A percentile compares a stretch with the other conserved stretches of the same genome.
These are phyloP conservation scores for Stomorhina lunata DNA, from an alignment of 2,888 invertebrate species.

Conservation along the genomic window DNA sequence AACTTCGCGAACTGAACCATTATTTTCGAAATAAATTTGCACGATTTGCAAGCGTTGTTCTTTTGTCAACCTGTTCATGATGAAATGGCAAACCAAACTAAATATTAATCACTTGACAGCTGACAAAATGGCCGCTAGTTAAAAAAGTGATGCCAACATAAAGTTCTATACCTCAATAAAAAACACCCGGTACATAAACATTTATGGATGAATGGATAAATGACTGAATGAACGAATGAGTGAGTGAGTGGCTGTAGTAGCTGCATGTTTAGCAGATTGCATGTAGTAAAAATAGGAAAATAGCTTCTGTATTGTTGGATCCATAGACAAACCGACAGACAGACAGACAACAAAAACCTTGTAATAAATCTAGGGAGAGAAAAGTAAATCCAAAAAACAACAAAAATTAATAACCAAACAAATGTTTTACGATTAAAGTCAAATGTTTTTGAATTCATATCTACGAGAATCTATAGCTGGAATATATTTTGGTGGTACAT, in stretches of 20 bases:
- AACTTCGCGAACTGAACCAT: too few relatives aligned
- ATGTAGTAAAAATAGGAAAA: neutral
- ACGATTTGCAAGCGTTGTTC: too few relatives aligned
- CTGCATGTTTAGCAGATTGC: neutral
- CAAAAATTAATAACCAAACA: slow-evolving; percentile 64
- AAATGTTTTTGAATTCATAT: slow-evolving; percentile 25
- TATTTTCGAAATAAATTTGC: too few relatives aligned
- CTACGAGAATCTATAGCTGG: neutral
- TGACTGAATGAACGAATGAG: neutral
- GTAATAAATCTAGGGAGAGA: slow-evolving; percentile 38
- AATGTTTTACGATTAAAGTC: slow-evolving; percentile 60
- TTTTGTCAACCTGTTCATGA: too few relatives aligned
- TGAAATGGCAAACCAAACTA: too few relatives aligned
- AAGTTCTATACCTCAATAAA: too few relatives aligned
- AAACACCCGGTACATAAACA: too few relatives aligned
- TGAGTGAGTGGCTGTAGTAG: neutral
- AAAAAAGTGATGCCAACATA: too few relatives aligned
- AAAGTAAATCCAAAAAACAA: slow-evolving; percentile 57
- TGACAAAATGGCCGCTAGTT: too few relatives aligned
- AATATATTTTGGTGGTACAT: neutral
- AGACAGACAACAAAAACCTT: neutral
- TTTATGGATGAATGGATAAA: slow-evolving; percentile 2
- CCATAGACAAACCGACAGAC: neutral
- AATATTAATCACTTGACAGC: too few relatives aligned
- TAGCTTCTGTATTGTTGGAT: slow-evolving; percentile 28